Conservation (phyloP, 1,140 invertebrate species). For the Orchestia grillus region DNA sequence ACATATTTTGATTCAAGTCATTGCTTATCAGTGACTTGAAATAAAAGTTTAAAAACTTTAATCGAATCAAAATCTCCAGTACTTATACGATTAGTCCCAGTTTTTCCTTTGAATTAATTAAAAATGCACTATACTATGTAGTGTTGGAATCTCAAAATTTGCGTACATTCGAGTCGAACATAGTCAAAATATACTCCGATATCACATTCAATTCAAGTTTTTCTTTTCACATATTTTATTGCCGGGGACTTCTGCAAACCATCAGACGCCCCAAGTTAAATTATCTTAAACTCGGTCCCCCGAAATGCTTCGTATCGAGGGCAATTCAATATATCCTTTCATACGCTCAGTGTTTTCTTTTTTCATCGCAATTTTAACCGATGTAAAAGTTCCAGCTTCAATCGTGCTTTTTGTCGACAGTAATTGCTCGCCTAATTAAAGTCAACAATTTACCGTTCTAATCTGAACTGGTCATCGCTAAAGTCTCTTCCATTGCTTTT, state of each 20-base stretch:
- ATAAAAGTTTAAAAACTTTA: background rate
- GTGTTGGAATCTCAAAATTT: no score
- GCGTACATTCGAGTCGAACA: background rate
- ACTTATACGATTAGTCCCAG: no score
- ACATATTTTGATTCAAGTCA: background rate
- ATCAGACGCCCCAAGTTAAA: background rate
- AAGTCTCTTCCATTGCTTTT: background rate
- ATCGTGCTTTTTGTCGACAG: background rate
- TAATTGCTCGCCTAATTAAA: background rate
- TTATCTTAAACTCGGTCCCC: background rate
- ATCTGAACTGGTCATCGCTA: background rate
- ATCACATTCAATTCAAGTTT: background rate
- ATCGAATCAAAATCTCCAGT: no score
- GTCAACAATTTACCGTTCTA: background rate
- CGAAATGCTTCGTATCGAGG: background rate
- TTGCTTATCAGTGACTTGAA: background rate
- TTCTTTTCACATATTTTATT: background rate
- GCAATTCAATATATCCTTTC: background rate
- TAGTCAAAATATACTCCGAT: background rate
- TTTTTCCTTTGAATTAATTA: no score
- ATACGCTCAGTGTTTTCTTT: background rate
- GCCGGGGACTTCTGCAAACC: background rate
- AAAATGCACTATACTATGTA: no score
- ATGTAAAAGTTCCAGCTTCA: background rate
- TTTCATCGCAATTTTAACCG: background rate